Evolutionary conservation across 2,888 invertebrate species (phyloP), one percentile per base, ranked within the genome.

Genomic region (Andrena camellia): DNA sequence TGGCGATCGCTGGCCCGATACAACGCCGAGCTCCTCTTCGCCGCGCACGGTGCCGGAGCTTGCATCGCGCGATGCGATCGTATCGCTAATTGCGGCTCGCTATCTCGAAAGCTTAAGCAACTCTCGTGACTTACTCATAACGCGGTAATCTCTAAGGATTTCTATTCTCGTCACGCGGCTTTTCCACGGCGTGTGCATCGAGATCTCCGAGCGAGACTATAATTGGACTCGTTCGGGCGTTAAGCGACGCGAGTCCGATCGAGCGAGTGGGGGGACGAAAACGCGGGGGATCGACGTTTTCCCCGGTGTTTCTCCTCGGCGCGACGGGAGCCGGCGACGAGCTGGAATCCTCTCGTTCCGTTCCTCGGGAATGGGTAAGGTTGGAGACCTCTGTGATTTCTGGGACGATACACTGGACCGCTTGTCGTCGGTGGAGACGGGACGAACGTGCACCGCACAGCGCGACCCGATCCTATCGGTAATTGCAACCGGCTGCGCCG

Each of bases 381-480:
- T 52, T 54, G 68, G 33, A 23, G 68, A 72, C 63, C 70, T 63
- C 71, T 59, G 52, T 79, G 87, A 88, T 87, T 88, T 88, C 86
- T 86, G 76, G 78, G 79, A 86, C 85, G 88, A 88, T 88, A 88
- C 75, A 86, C 75, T 77, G 78, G 78, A 52, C 82, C 70, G 86
- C 76, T 83, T 82, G 88, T 85, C 86, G 71, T 75, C 76, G 78
- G 78, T 54, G 81, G 81, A 86, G 81, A 86, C 42, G 79, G 75
- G 72, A 87, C 80, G 84, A 87, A 82, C 87, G 81, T 86, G 82
- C 79, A 75, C 77, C 83, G 83, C 85, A 80, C 81, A 88, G 66
- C 84, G 85, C 87, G 87, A 88, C 84, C 86, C 82, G 88, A 88
- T 88, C 84, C 87, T 88, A 87, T 88, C 88, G 84, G 81, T 88